phyloP scores from a whole-genome alignment of 2,888 invertebrate species.

The Cybosia mesomella region DNA sequence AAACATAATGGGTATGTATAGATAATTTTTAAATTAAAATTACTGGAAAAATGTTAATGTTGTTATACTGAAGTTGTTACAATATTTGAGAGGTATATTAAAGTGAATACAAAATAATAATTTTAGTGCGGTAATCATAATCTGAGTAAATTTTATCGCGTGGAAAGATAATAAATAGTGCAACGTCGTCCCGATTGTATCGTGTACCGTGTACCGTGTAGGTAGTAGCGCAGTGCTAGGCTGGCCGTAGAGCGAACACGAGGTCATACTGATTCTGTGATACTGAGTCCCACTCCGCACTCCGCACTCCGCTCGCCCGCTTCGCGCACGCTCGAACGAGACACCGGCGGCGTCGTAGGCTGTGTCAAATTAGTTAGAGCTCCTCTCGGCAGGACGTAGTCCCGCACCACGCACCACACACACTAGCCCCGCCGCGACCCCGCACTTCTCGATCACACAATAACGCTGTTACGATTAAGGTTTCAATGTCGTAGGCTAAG shows the following conservation, averaged over 20 bases:
- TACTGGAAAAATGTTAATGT: conserved; percentile 85
- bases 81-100: conserved; percentile 88
- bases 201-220: too few species aligned
- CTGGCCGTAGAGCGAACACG: conserved; percentile 25
- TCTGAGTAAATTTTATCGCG: conserved; percentile 69
- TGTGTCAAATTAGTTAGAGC: conserved; percentile 56
- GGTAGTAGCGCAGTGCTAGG: conserved; percentile 40
- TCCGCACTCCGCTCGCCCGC: conserved; percentile 28
- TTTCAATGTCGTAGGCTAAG: conserved; percentile 78
- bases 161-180: conserved; percentile 79
- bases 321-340: conserved; percentile 33
- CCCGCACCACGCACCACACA: conserved; percentile 19
- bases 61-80: conserved; percentile 87
- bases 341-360: conserved; percentile 51
- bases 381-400: conserved; percentile 45
- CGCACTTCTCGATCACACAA: conserved; percentile 34
- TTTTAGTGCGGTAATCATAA: conserved; percentile 76
- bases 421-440: conserved; percentile 23
- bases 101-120: conserved; percentile 77
- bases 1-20: conserved; percentile 77
- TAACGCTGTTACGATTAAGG: conserved; percentile 67
- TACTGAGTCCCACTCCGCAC: conserved; percentile 32
- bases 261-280: conserved; percentile 48
- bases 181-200: conserved; percentile 61
- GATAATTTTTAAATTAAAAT: conserved; percentile 76